Base-by-base conservation (phyloP, 1,140 invertebrate species). In the Antheraea pernyi region DNA sequence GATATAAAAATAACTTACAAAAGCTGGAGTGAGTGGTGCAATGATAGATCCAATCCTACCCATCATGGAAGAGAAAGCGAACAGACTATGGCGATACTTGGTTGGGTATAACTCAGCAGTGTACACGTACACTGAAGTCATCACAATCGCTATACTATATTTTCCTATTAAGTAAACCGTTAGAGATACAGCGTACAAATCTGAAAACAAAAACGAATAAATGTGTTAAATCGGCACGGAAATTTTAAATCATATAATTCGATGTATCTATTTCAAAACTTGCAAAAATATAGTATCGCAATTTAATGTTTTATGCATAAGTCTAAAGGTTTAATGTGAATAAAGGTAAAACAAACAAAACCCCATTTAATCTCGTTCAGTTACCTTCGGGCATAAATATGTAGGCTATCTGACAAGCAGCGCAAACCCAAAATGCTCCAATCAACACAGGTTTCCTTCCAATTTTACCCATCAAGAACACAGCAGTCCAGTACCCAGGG, bases 51-150 rank as follows among this genome's bases (percentile, higher is more conserved):
- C 96, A 71, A 96, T 89, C 65, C 96, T 88, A 7, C 95, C 96
- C 68, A 96, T 92, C 93, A 96, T 96, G 3, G 96, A 96, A 73
- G 95, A 96, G 70, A 91, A 95, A 70, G 86, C 95, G 36, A 96
- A 93, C 39, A 95, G 76, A n/a, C 93, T 94, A 76, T 95, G 94
- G 19, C 95, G 88, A 65, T 95, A 86, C 71, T 93, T 93, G 2
- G 96, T 96, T 3, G 96, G 96, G 79, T 95, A 96, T 76, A 96
- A 90, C 86, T 96, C 96, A 1, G 95, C 93, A 0, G 95, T 95
- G 69, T 94, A 95, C 67, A 96, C 91, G 82, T 96, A 96, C 3
- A 95, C 82, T 7, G 95, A 93, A 36, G 94, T 94, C 76, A 96
- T 95, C 0, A 95, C 94, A 65, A 94, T 91, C 0, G 95, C 95